Evolutionary conservation across 2,888 invertebrate species (phyloP), one percentile per base, ranked within the genome.

Genomic region (Eremobia ochroleuca): DNA sequence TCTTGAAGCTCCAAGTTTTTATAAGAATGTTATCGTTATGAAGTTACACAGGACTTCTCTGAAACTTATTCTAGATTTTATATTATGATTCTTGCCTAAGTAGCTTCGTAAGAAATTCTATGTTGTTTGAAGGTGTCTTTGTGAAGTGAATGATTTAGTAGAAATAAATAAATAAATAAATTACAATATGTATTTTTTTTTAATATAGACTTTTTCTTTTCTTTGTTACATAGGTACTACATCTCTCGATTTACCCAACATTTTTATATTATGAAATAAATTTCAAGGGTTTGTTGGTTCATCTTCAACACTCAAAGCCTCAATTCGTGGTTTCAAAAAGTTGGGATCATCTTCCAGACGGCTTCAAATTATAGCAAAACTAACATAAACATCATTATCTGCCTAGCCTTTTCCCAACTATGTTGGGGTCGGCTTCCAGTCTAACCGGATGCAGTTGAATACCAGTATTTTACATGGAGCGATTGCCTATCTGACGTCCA

Each of bases 1-100:
- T 79, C 85, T 82, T 84, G 80, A 82, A 87, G 86, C 79, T 72
- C 66, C 71, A 81, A 90, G 88, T 89, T 91, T 86, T 82, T 76
- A 76, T 78, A 88, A 86, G 87, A 87, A 89, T 90, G 88, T 90
- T 90, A 86, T 88, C 87, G 79, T 82, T 85, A 81, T 64, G 83
- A 89, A 88, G 83, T 89, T 89, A 75, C 67, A 70, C 61, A 61
- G 68, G 69, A 81, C 65, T 65, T 73, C 31, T 70, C 43, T 31
- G 37, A 18, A 76, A 72, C 64, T 82, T 69, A 46, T 69, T 68
- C 61, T 80, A 34, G 62, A 80, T 70, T 65, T 58, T n/a, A 58
- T 82, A 40, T 65, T 66, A 52, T 68, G 58, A 71, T 70, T 62
- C 59, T 73, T 55, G 11, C 58, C 31, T 76, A 67, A 58, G 72